phyloP scores from a whole-genome alignment of 2,797 vertebrate genomes.

The Echeneis naucrates region DNA sequence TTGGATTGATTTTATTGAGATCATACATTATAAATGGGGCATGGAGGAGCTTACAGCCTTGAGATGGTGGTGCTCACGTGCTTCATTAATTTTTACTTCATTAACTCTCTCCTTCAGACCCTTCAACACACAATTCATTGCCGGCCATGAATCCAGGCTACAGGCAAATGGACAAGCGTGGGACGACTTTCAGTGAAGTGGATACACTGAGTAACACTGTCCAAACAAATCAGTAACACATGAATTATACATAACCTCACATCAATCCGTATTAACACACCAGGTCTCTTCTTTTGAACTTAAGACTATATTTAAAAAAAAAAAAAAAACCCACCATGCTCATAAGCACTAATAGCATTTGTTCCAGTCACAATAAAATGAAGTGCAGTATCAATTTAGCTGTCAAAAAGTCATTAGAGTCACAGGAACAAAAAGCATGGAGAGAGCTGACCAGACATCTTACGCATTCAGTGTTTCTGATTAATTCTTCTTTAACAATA shows the following conservation, averaged over 20 bases:
- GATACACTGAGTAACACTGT: constrained; percentile 66
- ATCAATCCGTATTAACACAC: constrained; percentile 40
- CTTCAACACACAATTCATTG: constrained; percentile 79
- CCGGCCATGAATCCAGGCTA: constrained; percentile 70
- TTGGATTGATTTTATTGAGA: constrained; percentile 91
- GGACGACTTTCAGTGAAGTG: constrained; percentile 64
- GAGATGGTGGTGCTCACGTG: constrained; percentile 84
- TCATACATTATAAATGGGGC: constrained; percentile 88
- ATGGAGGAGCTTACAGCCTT: constrained; percentile 85
- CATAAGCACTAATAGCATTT: constrained; percentile 35
- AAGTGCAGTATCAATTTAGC: constrained; percentile 48
- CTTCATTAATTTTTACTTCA: constrained; percentile 91
- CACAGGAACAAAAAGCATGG: constrained; percentile 30
- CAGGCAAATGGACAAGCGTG: constrained; percentile 60
- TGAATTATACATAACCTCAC: constrained; percentile 65
- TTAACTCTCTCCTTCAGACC: constrained; percentile 88
- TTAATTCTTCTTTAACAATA: constrained; percentile 21
- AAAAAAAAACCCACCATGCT: constrained; percentile 24
- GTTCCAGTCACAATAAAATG: constrained; percentile 33
- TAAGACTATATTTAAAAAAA: constrained; percentile 39
- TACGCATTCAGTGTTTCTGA: constrained; percentile 28
- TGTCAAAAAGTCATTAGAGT: constrained; percentile 45
- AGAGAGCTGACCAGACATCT: constrained; percentile 16
- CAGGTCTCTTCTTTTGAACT: constrained; percentile 39
- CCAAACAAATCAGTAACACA: constrained; percentile 76